Base-by-base conservation (phyloP, 2,113 vertebrate species). In the Dryoscopus gambensis region DNA sequence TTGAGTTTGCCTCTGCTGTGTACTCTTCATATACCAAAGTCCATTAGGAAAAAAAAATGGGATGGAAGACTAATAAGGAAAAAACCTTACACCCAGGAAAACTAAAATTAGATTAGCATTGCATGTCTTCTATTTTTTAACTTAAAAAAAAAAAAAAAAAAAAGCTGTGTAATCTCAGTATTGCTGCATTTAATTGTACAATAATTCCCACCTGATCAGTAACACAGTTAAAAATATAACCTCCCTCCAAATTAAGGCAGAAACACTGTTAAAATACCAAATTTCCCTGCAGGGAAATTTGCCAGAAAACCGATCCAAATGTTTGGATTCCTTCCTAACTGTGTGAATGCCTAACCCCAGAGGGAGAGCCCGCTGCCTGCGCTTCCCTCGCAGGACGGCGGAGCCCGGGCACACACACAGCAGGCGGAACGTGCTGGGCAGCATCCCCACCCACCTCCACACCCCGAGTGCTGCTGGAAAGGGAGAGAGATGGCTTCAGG, bases 371-470 rank as follows among this genome's bases (percentile, higher is more conserved):
- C 0, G 0, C 31, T 15, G 68, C 19, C 49, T 0, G 11, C 1
- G 6, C 1, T 23, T 22, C 39, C 37, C 28, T 8, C 2, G 4
- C 44, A 11, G 42, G 37, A 8, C 1, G 0, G 16, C 0, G 3
- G 24, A 42, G 31, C 28, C 3, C 15, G 0, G 0, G 22, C 20
- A 9, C 4, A 2, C 9, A 0, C 15, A 0, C 18, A 0, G n/a
- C 35, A 2, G 12, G 10, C 0, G 5, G 7, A 23, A 18, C 0
- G 1, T 0, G 0, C 83, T 1, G 33, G 0, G 13, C 50, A 20
- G 77, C 33, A 35, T 13, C 76, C 68, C 6, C 0, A 0, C 12
- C 2, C 7, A 11, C 24, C 57, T 15, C 18, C 11, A 1, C 7
- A 5, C 6, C 56, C 65, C 0, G 7, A 27, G 19, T 6, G 31